Evolutionary conservation across 2,888 invertebrate species (phyloP), one percentile per base, ranked within the genome.

Genomic region (Diarsia rubi): DNA sequence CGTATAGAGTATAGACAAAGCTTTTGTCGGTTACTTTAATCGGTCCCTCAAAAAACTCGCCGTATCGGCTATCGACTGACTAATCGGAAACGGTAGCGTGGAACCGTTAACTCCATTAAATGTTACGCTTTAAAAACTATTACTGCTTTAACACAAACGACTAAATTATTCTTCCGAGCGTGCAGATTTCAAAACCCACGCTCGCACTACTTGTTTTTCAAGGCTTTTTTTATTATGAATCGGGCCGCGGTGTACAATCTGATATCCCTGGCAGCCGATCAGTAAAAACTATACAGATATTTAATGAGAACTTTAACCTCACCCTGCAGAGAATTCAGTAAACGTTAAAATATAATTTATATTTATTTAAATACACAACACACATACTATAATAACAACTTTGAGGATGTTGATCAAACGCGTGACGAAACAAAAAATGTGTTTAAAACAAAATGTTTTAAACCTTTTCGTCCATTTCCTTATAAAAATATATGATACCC

Each of bases 271-370:
- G 88, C 90, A 88, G 88, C 88, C 88, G 90, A 92, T 91, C 89
- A 83, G 88, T 89, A 92, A 93, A 93, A 93, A 90, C 82, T 88
- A 86, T 79, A 89, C 89, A 83, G 83, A 86, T 84, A 88, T 88
- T 88, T 91, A 91, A 93, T 92, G 92, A 88, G 92, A 92, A 90
- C 89, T 91, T 92, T 92, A 91, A 93, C 91, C 91, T 89, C 86
- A 81, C 69, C 75, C 74, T 83, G 79, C 75, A 82, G 72, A 73
- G 71, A 79, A 75, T 77, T 71, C 72, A 76, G 75, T 75, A 76
- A 78, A 78, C 57, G 52, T 85, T 79, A 76, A 74, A 86, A 69
- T 83, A 73, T 73, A 73, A 74, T 79, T 79, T 75, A 74, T 77
- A 72, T 78, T 78, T 68, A 83, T 79, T 79, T 66, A 81, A 71